Percentiles rank a stretch among this genome's conserved stretches.
Evolutionary conservation across 2,113 vertebrate genomes (phyloP).

Genomic region (Plotosus lineatus): DNA sequence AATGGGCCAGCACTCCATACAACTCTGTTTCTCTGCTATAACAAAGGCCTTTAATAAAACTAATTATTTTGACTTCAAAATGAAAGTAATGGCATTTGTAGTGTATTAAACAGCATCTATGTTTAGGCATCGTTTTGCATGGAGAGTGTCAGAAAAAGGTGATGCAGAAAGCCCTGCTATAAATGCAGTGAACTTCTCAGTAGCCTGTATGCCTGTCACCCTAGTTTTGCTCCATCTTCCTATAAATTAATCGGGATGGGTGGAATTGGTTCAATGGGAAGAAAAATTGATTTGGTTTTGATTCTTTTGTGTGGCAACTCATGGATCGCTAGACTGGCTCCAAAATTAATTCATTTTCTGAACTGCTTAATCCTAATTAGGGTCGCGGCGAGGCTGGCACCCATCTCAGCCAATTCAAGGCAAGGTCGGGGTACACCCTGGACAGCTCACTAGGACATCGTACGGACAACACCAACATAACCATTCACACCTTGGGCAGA

Average conservation of each 20-base stretch:
- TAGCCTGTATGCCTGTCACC: neutral
- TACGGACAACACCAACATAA: no score
- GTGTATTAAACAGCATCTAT: constrained; percentile 14
- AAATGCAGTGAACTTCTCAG: constrained; percentile 22
- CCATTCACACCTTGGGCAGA: no score
- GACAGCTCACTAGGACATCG: no score
- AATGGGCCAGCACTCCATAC: constrained; percentile 42
- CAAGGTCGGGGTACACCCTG: no score
- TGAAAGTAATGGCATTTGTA: constrained; percentile 29
- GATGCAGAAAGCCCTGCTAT: neutral
- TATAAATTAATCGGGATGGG: neutral
- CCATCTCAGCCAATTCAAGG: no score
- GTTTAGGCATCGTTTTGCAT: constrained; percentile 27
- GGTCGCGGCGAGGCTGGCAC: no score
- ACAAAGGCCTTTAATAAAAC: constrained; percentile 44
- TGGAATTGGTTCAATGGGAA: no score
- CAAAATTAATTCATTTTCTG: no score
- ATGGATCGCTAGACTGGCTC: no score
- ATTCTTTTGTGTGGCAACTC: no score
- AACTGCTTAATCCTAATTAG: no score
- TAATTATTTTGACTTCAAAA: constrained; percentile 19
- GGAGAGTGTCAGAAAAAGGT: constrained; percentile 16
- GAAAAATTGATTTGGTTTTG: no score
- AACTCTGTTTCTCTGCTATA: constrained; percentile 34
- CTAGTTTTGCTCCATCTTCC: constrained; percentile 14